Evolutionary conservation across 2,113 vertebrate species (phyloP).

Genomic region (Gymnobelideus leadbeateri): DNA sequence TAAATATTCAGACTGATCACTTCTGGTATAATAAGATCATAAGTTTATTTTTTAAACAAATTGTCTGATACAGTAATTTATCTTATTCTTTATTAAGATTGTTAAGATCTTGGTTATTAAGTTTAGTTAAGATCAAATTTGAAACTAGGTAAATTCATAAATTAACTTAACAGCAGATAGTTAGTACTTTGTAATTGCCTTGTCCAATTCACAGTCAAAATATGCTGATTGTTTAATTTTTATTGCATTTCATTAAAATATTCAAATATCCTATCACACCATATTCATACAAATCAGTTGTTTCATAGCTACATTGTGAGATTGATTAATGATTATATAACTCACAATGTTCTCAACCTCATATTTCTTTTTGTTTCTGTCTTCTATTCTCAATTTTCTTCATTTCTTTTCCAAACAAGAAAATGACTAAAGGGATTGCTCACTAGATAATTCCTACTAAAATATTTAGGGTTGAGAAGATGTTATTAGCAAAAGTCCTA

Average conservation of each 20-base stretch:
- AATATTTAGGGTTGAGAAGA: background rate
- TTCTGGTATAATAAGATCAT: background rate
- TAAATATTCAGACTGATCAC: background rate
- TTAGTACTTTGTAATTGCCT: constrained; percentile 8
- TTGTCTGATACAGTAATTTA: background rate
- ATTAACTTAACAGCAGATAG: constrained; percentile 42
- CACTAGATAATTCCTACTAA: background rate
- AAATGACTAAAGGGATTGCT: background rate
- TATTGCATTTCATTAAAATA: constrained; percentile 19
- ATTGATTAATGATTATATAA: background rate
- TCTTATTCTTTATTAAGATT: constrained; percentile 1
- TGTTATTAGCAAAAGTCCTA: constrained; percentile 15
- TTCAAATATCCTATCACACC: constrained; percentile 14
- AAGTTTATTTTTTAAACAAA: constrained; percentile 4
- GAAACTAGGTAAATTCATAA: constrained; percentile 27
- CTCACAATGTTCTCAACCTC: background rate
- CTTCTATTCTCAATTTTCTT: constrained; percentile 14
- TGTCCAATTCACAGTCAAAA: background rate
- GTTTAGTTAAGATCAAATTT: constrained; percentile 24
- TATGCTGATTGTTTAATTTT: background rate
- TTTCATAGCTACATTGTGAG: background rate
- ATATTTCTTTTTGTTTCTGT: background rate
- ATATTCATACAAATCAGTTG: background rate
- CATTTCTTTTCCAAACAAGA: constrained; percentile 4
- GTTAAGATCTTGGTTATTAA: constrained; percentile 39